These are phyloP conservation scores for Lapara coniferarum DNA, from an alignment of 2,888 invertebrate species.

Conservation along the genomic window DNA sequence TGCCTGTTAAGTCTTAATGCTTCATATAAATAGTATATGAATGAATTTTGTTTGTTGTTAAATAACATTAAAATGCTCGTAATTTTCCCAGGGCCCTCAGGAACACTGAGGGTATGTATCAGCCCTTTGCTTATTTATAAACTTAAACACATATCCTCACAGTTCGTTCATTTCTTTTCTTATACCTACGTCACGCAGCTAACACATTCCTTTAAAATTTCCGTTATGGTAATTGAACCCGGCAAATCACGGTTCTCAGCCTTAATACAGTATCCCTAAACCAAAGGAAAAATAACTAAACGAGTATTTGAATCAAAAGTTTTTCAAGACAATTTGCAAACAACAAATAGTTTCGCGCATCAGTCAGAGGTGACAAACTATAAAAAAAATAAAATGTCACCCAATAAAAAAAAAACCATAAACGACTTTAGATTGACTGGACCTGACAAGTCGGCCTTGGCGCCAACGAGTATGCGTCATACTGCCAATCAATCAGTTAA, in stretches of 20 bases:
- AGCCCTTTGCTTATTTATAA: too few relatives aligned
- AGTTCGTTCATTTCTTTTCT: too few relatives aligned
- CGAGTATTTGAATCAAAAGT: neutral
- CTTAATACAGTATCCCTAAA: neutral
- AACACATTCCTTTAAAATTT: too few relatives aligned
- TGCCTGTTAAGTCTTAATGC: neutral
- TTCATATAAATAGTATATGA: too few relatives aligned
- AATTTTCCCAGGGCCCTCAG: too few relatives aligned
- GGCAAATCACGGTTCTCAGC: too few relatives aligned
- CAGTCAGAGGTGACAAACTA: neutral
- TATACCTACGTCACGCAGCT: too few relatives aligned
- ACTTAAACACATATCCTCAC: too few relatives aligned
- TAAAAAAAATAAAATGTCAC: slow-evolving; percentile 16
- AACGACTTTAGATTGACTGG: slow-evolving; percentile 7
- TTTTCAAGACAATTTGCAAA: neutral
- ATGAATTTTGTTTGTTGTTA: too few relatives aligned
- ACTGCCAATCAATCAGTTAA: neutral
- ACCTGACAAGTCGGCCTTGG: neutral
- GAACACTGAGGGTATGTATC: too few relatives aligned
- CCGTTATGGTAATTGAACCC: too few relatives aligned
- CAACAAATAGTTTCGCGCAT: slow-evolving; percentile 3
- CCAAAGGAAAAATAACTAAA: neutral
- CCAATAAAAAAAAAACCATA: slow-evolving; percentile 9
- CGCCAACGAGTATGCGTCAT: neutral
- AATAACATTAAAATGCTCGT: too few relatives aligned